Conservation (phyloP, 2,888 invertebrate genomes). For the Pheosia tremula region DNA sequence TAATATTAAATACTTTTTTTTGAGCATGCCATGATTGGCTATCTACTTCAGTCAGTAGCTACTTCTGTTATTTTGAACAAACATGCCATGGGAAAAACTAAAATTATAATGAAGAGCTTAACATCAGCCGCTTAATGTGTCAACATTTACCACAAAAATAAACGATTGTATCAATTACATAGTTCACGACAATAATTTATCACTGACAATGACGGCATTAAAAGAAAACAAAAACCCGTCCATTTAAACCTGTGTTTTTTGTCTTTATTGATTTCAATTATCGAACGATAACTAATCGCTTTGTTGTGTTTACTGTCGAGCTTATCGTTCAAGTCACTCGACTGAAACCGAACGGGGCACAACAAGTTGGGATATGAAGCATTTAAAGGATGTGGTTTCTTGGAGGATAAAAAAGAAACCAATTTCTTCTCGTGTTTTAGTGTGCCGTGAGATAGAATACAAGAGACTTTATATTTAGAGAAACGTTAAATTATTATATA, state of each 20-base stretch:
- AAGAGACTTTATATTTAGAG: not conserved
- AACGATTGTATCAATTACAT: slow-evolving; percentile 21
- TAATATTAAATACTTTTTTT: too few species aligned
- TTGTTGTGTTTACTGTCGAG: slow-evolving; percentile 20
- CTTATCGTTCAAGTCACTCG: slow-evolving; percentile 36
- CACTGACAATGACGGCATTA: slow-evolving; percentile 26
- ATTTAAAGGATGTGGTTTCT: slow-evolving; percentile 41
- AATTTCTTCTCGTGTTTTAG: not conserved
- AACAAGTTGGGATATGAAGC: slow-evolving; percentile 43
- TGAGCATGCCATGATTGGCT: too few species aligned
- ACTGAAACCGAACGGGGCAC: slow-evolving; percentile 39
- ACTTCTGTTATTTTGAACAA: too few species aligned
- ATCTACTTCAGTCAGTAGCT: too few species aligned
- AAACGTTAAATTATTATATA: not conserved
- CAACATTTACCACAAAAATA: slow-evolving; percentile 9
- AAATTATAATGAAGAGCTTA: too few species aligned
- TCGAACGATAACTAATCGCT: slow-evolving; percentile 33
- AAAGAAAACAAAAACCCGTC: slow-evolving; percentile 33
- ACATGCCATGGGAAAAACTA: too few species aligned
- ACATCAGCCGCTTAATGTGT: not conserved
- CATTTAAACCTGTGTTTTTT: slow-evolving; percentile 24
- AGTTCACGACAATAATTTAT: slow-evolving; percentile 13
- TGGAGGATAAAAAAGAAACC: not conserved
- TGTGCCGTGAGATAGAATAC: not conserved
- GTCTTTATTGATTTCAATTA: slow-evolving; percentile 42